phyloP scores from a whole-genome alignment of 2,797 vertebrate genomes.

The Tenualosa thibaudeaui region DNA sequence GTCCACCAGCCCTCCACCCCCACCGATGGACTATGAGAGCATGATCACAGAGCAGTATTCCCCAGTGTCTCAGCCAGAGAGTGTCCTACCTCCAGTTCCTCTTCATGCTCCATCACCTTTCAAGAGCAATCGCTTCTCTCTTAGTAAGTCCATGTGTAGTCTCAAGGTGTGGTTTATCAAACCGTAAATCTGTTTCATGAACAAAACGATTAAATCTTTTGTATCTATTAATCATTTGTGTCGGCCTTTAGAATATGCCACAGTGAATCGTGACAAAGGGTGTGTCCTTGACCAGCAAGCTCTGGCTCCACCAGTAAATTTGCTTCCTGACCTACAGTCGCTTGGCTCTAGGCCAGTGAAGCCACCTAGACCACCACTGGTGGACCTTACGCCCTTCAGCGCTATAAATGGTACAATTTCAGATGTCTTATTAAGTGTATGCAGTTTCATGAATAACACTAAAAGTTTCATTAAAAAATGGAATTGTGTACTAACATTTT shows the following conservation, averaged over 20 bases:
- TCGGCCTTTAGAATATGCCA: background rate
- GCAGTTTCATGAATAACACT: background rate
- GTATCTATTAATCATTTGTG: background rate
- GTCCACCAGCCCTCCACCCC: conserved; percentile 29
- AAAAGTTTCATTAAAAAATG: background rate
- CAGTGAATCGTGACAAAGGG: background rate
- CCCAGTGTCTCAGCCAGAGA: conserved; percentile 28
- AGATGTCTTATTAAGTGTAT: background rate
- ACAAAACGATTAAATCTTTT: background rate
- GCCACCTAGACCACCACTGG: conserved; percentile 66
- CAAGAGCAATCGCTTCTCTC: conserved; percentile 51
- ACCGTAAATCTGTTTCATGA: background rate
- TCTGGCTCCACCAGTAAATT: conserved; percentile 48
- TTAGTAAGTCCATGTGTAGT: conserved; percentile 58
- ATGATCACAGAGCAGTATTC: conserved; percentile 25
- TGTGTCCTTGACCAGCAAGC: background rate
- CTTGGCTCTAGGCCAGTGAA: conserved; percentile 60
- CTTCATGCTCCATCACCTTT: conserved; percentile 62
- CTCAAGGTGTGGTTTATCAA: background rate
- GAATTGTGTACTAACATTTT: no score
- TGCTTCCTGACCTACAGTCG: conserved; percentile 55
- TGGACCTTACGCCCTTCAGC: conserved; percentile 61
- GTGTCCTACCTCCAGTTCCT: conserved; percentile 56
- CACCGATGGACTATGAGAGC: conserved; percentile 34
- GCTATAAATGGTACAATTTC: background rate